phyloP scores from a whole-genome alignment of 2,113 vertebrate species.

The Plectropomus leopardus region DNA sequence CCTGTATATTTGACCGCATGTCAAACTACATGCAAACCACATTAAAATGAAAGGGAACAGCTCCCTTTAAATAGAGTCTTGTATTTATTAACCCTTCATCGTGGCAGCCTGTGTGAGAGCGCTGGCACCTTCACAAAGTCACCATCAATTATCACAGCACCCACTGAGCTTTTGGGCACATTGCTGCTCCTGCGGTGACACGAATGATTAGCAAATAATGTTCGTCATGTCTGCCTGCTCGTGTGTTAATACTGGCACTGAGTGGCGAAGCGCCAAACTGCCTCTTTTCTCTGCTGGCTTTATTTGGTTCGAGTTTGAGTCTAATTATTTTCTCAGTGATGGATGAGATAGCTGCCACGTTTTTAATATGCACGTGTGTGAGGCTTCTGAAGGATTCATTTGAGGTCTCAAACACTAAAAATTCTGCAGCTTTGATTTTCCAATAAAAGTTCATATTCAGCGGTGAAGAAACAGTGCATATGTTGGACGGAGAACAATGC shows the following conservation, averaged over 20 bases:
- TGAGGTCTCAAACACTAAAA: neutral
- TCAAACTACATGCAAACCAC: neutral
- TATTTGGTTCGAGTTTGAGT: conserved; percentile 39
- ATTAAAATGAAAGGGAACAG: conserved; percentile 16
- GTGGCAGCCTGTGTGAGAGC: conserved; percentile 5
- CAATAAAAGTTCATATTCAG: neutral
- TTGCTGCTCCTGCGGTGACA: conserved; percentile 31
- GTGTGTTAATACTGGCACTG: conserved; percentile 19
- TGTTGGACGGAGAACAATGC: neutral
- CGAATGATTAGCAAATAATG: conserved; percentile 22
- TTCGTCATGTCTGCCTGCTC: conserved; percentile 15
- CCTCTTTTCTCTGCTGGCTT: conserved; percentile 29
- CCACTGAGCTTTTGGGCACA: neutral
- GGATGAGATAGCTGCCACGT: conserved; percentile 46
- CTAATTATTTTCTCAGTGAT: conserved; percentile 50
- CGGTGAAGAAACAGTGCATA: neutral
- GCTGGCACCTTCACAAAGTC: conserved; percentile 4
- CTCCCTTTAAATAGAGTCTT: neutral
- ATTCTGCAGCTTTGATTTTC: conserved; percentile 12
- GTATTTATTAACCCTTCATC: conserved; percentile 20
- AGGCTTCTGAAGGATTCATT: conserved; percentile 17
- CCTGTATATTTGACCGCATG: neutral
- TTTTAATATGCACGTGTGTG: conserved; percentile 10
- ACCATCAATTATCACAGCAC: conserved; percentile 4
- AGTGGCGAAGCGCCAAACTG: conserved; percentile 18